These are phyloP conservation scores for Rhagonycha lutea DNA, from an alignment of 2,888 invertebrate species.

Conservation along the genomic window DNA sequence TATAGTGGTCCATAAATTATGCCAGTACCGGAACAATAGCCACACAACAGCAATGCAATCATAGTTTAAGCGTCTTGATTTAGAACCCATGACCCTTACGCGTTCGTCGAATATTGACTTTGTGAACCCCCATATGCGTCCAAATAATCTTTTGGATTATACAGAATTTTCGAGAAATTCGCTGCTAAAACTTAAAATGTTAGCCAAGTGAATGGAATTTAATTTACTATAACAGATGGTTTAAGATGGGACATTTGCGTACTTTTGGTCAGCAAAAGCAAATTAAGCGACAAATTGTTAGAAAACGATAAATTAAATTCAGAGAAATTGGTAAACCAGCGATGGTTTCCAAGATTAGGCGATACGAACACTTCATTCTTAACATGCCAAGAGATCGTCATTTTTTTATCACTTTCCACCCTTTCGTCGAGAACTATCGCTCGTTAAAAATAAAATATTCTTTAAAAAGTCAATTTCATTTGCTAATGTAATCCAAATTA, in stretches of 20 bases:
- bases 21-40: constrained; percentile 20
- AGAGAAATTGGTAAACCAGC: neutral
- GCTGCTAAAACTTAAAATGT: neutral
- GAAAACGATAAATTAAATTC: neutral
- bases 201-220: neutral
- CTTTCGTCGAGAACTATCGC: neutral
- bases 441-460: neutral
- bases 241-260: neutral
- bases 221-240: neutral
- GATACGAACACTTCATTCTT: neutral
- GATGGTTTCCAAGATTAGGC: neutral
- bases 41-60: constrained; percentile 20
- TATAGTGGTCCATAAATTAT: constrained; percentile 27
- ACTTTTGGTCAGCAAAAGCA: neutral
- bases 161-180: neutral
- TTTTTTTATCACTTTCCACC: neutral
- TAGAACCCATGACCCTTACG: neutral
- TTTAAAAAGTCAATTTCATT: neutral
- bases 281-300: neutral
- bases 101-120: constrained; percentile 16
- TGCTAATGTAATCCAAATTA: neutral
- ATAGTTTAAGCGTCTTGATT: constrained; percentile 10
- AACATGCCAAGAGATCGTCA: neutral
- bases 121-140: neutral
- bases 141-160: neutral